Conservation (phyloP, 1,140 invertebrate genomes). For the Sinella curviseta region DNA sequence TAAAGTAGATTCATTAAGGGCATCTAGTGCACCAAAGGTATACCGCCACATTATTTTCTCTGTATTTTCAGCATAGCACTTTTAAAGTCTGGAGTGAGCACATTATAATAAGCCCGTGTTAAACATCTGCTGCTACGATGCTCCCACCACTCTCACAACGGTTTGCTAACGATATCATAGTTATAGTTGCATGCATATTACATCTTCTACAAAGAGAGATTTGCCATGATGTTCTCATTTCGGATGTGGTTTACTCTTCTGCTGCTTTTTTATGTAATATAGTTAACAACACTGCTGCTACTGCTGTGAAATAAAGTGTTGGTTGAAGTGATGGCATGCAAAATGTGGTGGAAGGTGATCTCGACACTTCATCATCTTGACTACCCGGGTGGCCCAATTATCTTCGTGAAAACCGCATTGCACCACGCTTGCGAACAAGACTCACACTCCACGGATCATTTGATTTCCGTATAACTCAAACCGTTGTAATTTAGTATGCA, state of each 20-base stretch:
- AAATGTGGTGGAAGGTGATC: slow-evolving; percentile 49
- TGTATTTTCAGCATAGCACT: not conserved
- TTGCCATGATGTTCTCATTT: no score
- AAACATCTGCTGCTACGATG: not conserved
- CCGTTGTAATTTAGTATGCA: not conserved
- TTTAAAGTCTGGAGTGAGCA: not conserved
- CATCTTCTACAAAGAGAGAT: no score
- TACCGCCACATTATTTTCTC: no score
- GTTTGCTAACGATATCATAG: not conserved
- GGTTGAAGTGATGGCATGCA: slow-evolving; percentile 46
- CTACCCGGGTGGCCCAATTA: slow-evolving; percentile 50
- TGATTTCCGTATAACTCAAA: slow-evolving; percentile 46
- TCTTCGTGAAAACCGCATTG: slow-evolving; percentile 41
- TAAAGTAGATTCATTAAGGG: not conserved
- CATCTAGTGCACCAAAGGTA: no score
- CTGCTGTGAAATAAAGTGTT: not conserved
- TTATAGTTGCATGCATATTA: not conserved
- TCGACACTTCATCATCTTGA: slow-evolving; percentile 50
- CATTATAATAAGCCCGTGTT: not conserved
- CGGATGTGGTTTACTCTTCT: not conserved
- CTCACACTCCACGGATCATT: slow-evolving; percentile 48
- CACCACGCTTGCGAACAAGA: slow-evolving; percentile 46
- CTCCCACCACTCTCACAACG: not conserved
- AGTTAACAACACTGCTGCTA: not conserved
- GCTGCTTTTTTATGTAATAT: not conserved